These are phyloP conservation scores for Hydraecia micacea DNA, from an alignment of 2,888 invertebrate genomes.

Conservation along the genomic window DNA sequence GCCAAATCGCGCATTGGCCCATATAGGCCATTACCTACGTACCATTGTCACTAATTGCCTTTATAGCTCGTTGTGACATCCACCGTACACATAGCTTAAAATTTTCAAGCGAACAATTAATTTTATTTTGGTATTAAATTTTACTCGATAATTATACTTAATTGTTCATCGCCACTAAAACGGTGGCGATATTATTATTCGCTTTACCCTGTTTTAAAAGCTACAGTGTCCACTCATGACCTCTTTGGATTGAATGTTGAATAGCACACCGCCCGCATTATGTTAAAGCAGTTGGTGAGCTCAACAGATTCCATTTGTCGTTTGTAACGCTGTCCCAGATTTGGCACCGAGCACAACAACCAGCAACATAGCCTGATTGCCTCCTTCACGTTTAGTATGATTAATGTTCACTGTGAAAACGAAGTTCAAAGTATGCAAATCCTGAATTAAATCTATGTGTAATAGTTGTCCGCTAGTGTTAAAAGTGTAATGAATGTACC, in stretches of 20 bases:
- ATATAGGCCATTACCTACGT: conserved; percentile 79
- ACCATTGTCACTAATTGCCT: conserved; percentile 84
- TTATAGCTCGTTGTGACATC: conserved; percentile 76
- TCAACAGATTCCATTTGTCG: conserved; percentile 46
- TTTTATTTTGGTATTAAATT: conserved; percentile 41
- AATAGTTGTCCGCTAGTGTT: not conserved
- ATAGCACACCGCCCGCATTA: conserved; percentile 15
- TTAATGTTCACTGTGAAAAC: not conserved
- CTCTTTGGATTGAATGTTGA: conserved; percentile 26
- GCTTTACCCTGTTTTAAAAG: conserved; percentile 23
- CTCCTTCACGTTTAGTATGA: conserved; percentile 23
- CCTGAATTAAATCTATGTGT: too few relatives aligned
- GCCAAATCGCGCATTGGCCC: conserved; percentile 77
- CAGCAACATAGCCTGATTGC: conserved; percentile 8
- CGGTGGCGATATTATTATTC: not conserved
- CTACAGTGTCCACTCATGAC: conserved; percentile 3
- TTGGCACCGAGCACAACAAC: conserved; percentile 2
- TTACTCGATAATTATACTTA: conserved; percentile 26
- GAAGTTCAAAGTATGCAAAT: not conserved
- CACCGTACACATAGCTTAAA: conserved; percentile 69
- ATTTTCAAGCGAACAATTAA: conserved; percentile 59
- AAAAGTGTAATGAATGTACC: not conserved
- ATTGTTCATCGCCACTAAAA: conserved; percentile 2
- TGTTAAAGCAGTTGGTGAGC: conserved; percentile 30
- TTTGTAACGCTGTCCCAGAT: conserved; percentile 36